Evolutionary conservation across 2,888 invertebrate genomes (phyloP).

Genomic region (Chironomus tentans): DNA sequence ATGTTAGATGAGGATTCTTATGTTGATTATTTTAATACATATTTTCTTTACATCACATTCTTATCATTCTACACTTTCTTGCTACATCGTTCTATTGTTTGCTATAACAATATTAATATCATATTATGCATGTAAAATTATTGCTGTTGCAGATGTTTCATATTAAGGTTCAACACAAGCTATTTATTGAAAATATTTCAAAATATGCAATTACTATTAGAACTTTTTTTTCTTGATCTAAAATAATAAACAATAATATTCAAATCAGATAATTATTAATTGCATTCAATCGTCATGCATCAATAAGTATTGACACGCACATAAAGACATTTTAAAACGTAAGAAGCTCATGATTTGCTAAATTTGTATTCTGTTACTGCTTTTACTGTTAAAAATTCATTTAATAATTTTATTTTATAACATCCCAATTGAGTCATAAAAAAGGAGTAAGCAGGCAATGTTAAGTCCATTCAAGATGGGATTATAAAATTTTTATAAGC

Average conservation of each 20-base stretch:
- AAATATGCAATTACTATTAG: too few species aligned
- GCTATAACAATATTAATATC: too few species aligned
- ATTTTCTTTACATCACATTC: background rate
- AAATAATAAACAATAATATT: too few species aligned
- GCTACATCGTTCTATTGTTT: background rate
- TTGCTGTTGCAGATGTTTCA: background rate
- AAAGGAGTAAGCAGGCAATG: background rate
- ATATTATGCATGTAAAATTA: background rate
- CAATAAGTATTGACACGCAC: background rate
- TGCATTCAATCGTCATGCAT: too few species aligned
- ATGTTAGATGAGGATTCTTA: background rate
- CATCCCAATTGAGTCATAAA: constrained; percentile 7
- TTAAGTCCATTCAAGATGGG: background rate
- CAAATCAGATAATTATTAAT: too few species aligned
- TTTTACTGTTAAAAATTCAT: background rate
- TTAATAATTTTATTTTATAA: constrained; percentile 1
- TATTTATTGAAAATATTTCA: too few species aligned
- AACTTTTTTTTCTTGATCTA: too few species aligned
- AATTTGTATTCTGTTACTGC: too few species aligned
- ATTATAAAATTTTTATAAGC: background rate
- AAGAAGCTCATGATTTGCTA: background rate
- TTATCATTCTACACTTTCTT: background rate
- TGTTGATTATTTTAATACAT: background rate
- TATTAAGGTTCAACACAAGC: too few species aligned
- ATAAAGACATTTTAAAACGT: background rate